Percentiles rank a stretch among this genome's conserved stretches.
Conservation (phyloP, 2,888 invertebrate genomes). For the Eupithecia tripunctaria region DNA sequence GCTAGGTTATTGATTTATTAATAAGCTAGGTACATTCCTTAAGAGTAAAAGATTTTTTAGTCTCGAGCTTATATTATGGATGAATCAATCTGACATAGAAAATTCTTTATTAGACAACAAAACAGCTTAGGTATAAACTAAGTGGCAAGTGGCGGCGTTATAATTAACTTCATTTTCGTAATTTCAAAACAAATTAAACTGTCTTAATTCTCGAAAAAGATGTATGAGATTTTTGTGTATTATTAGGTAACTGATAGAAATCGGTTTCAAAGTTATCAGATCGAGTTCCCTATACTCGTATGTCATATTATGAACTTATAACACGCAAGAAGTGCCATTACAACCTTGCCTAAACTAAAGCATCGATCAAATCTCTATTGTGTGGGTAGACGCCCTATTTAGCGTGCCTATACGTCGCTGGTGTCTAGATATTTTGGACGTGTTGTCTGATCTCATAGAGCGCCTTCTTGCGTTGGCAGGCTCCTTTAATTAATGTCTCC, state of each 20-base stretch:
- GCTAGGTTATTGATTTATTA: too few species aligned
- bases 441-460: conserved; percentile 63
- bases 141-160: too few species aligned
- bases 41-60: too few species aligned
- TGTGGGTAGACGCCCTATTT: conserved; percentile 44
- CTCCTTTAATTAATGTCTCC: conserved; percentile 80
- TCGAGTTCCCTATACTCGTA: not conserved
- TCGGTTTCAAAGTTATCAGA: not conserved
- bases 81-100: too few species aligned
- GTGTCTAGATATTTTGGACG: conserved; percentile 63
- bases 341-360: conserved; percentile 52
- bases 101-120: too few species aligned
- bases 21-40: too few species aligned
- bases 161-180: too few species aligned
- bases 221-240: too few species aligned
- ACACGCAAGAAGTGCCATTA: conserved; percentile 45
- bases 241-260: not conserved
- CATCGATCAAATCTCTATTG: conserved; percentile 41
- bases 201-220: too few species aligned
- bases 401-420: conserved; percentile 44
- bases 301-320: not conserved
- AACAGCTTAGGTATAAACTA: too few species aligned
- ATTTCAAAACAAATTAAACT: too few species aligned
- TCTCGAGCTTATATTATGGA: too few species aligned
- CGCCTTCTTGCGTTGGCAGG: conserved; percentile 80